Evolutionary conservation across 2,797 vertebrate genomes (phyloP).

Genomic region (Cheirogaleus major): DNA sequence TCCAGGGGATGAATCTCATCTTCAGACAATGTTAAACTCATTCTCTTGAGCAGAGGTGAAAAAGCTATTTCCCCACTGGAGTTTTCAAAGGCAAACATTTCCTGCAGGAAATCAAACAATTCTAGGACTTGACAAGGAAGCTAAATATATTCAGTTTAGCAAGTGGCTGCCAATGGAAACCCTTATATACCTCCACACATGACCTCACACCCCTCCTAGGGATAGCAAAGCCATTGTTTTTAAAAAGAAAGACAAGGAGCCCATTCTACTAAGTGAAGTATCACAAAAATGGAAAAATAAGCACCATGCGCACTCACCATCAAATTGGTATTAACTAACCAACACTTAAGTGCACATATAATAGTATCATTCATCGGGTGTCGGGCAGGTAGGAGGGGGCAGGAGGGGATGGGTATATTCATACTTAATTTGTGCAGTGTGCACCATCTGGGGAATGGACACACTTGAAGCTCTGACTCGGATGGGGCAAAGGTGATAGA

Average conservation of each 20-base stretch:
- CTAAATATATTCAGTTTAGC: conserved; percentile 69
- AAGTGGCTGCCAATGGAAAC: conserved; percentile 40
- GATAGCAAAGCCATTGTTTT: background rate
- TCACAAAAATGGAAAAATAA: too few relatives aligned
- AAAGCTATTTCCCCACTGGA: conserved; percentile 43
- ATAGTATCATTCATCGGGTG: too few relatives aligned
- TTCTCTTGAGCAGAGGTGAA: conserved; percentile 56
- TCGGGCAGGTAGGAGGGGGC: too few relatives aligned
- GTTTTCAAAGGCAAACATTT: conserved; percentile 78
- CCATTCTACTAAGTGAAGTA: too few relatives aligned
- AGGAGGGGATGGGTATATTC: too few relatives aligned
- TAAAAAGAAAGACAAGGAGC: background rate
- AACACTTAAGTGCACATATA: too few relatives aligned
- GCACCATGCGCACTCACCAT: too few relatives aligned
- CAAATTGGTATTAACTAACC: too few relatives aligned
- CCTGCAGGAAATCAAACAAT: conserved; percentile 62
- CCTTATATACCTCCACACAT: background rate
- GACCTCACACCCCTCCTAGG: background rate
- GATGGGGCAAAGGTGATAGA: too few relatives aligned
- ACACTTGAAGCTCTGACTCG: too few relatives aligned
- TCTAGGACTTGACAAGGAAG: conserved; percentile 60
- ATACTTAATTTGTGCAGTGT: too few relatives aligned
- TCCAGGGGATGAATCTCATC: conserved; percentile 67
- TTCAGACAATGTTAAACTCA: conserved; percentile 71
- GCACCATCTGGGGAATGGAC: too few relatives aligned